Base-by-base conservation (phyloP, 2,113 vertebrate genomes). In the Epinephelus fuscoguttatus region DNA sequence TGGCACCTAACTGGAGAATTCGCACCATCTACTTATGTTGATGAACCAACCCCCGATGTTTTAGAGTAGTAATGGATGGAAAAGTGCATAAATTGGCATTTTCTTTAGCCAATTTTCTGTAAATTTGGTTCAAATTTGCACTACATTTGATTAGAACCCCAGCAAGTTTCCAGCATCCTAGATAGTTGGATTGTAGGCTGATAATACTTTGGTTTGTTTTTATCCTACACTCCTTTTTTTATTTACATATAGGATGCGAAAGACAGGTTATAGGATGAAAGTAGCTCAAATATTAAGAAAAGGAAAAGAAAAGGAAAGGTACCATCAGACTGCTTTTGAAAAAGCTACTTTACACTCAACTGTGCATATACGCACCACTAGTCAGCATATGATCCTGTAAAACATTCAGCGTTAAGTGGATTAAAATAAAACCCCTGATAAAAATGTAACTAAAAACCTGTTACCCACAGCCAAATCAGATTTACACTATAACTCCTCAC, bases 401-500 rank as follows among this genome's bases (percentile, higher is more conserved):
- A 45, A 11, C 42, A 23, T 64, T 75, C 23, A n/a, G 40, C 45
- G 5, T 62, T 45, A 78, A 53, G 61, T 56, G n/a, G 37, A 23
- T 61, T n/a, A 75, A 37, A 15, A n/a, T 3, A 52, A 68, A 4
- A 30, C 4, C 17, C 33, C 33, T 37, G 33, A 37, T 71, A 4
- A 53, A 50, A 52, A 60, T 23, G 33, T 75, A 11, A 52, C 45
- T 4, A 14, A 52, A 47, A 64, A 49, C 50, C 45, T 52, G 50
- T 14, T 0, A 50, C 50, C 17, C 25, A 59, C 68, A 60, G 42
- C 61, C 27, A 47, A 47, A 12, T 80, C 42, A 0, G 53, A 71
- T 61, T 67, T 49, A 60, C 56, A 14, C 17, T 4, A 21, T 55
- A 66, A 84, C 55, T 56, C 27, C 18, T 66, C 57, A 73, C 47